A percentile compares a stretch with the other conserved stretches of the same genome.
Evolutionary conservation across 53 echinoderm and acorn worm species (phyloP).

Genomic region (Hippasteria phrygiana): DNA sequence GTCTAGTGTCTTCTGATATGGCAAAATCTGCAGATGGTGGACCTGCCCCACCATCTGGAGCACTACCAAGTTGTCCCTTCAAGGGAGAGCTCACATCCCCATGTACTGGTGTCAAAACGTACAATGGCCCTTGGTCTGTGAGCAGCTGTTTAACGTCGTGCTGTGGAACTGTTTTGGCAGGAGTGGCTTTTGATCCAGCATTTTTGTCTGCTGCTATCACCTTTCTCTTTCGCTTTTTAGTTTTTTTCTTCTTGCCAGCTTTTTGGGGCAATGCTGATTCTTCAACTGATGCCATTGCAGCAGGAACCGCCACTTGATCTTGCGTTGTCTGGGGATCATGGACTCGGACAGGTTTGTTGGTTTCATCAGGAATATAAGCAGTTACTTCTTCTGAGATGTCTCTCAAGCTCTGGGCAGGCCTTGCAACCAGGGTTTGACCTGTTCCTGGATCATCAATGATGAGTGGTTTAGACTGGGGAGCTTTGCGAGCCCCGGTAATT

Average conservation of each 20-base stretch:
- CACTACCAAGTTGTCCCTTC: slow-evolving; percentile 12
- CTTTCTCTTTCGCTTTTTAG: slow-evolving; percentile 42
- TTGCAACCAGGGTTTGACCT: slow-evolving; percentile 64
- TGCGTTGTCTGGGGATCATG: slow-evolving; percentile 64
- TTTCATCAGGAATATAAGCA: slow-evolving; percentile 71
- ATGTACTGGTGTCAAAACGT: slow-evolving; percentile 67
- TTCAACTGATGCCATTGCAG: slow-evolving; percentile 19
- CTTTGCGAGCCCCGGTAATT: slow-evolving; percentile 57
- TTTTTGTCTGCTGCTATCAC: neutral
- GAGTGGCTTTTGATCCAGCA: neutral
- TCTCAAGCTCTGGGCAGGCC: slow-evolving; percentile 64
- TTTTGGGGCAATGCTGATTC: slow-evolving; percentile 23
- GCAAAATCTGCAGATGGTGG: slow-evolving; percentile 33
- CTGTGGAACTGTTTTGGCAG: neutral
- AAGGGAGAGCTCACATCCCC: neutral
- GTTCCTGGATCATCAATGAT: slow-evolving; percentile 69
- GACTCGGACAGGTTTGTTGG: slow-evolving; percentile 59
- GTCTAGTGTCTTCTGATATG: slow-evolving; percentile 17
- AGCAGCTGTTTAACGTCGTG: slow-evolving; percentile 53
- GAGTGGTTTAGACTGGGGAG: slow-evolving; percentile 63
- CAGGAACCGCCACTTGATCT: slow-evolving; percentile 28
- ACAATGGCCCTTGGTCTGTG: slow-evolving; percentile 77
- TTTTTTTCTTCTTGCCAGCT: slow-evolving; percentile 57
- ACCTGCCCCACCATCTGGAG: neutral
- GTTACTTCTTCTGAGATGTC: slow-evolving; percentile 60